Percentiles rank a stretch among this genome's conserved stretches.
phyloP scores from a whole-genome alignment of 2,888 invertebrate species.

The Lasioglossum marginatum region DNA sequence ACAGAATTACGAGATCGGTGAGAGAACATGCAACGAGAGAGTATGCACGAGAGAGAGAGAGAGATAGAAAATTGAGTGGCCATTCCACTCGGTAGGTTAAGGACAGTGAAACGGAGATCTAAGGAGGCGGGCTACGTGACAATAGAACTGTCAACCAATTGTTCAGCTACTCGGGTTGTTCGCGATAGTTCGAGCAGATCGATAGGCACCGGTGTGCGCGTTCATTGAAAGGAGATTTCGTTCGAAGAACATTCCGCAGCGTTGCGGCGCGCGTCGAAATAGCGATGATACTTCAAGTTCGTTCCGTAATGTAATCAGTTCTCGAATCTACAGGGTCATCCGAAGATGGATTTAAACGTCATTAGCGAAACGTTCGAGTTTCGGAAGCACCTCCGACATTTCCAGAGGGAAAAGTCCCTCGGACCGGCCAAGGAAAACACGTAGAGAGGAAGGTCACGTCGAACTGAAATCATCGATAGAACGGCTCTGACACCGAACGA shows the following conservation, averaged over 20 bases:
- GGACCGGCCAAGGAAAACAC: neutral
- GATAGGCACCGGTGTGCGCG: slow-evolving; percentile 58
- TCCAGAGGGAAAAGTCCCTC: neutral
- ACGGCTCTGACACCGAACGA: neutral
- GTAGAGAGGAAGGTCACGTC: neutral
- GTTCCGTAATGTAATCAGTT: slow-evolving; percentile 17
- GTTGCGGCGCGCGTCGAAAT: slow-evolving; percentile 16
- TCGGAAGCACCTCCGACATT: neutral
- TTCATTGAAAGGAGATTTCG: slow-evolving; percentile 66
- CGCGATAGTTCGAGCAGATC: slow-evolving; percentile 62
- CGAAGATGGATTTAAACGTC: slow-evolving; percentile 21
- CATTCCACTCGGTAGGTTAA: slow-evolving; percentile 72
- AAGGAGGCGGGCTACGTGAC: slow-evolving; percentile 62
- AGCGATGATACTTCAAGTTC: slow-evolving; percentile 10
- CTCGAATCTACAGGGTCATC: neutral
- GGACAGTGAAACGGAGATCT: slow-evolving; percentile 67
- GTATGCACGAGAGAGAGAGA: neutral
- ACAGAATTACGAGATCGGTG: slow-evolving; percentile 49
- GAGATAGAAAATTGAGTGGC: slow-evolving; percentile 55
- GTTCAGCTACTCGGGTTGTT: slow-evolving; percentile 62
- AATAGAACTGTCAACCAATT: slow-evolving; percentile 72
- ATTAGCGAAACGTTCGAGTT: slow-evolving; percentile 4
- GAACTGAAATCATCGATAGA: neutral
- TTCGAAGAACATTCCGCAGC: slow-evolving; percentile 40
- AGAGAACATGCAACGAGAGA: slow-evolving; percentile 1